These are phyloP conservation scores for Oceanodroma leucorhoa DNA, from an alignment of 2,797 vertebrate species.

Conservation along the genomic window DNA sequence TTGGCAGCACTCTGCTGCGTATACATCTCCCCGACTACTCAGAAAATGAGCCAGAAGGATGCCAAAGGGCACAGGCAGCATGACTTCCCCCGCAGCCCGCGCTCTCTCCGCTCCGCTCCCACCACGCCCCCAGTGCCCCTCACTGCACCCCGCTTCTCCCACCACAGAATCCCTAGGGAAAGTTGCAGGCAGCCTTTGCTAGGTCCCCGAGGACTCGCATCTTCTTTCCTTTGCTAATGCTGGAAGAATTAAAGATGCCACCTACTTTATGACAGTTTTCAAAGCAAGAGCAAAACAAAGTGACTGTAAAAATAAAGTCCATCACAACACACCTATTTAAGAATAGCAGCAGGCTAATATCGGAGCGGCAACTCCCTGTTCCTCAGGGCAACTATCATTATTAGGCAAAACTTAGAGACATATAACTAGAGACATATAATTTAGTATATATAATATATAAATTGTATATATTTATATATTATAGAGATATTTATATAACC, in stretches of 20 bases:
- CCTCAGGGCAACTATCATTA: neutral
- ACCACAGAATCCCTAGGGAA: fast-evolving
- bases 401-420: neutral
- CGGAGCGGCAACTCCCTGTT: neutral
- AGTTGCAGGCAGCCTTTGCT: neutral
- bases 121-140: fast-evolving
- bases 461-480: too few species aligned
- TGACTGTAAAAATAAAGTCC: neutral
- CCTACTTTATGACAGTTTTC: fast-evolving
- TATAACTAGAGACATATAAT: neutral
- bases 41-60: neutral
- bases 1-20: neutral
- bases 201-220: fast-evolving
- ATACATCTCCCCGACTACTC: neutral
- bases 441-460: too few species aligned
- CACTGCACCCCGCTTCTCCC: neutral
- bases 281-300: neutral
- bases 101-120: fast-evolving
- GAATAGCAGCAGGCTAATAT: neutral
- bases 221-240: neutral
- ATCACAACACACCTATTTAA: too few species aligned
- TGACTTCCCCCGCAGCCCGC: too few species aligned
- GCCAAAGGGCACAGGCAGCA: neutral
- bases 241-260: fast-evolving
- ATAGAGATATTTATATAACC: neutral